Percentiles rank a stretch among this genome's conserved stretches.
phyloP scores from a whole-genome alignment of 2,113 vertebrate genomes.

The Hipposideros armiger region DNA sequence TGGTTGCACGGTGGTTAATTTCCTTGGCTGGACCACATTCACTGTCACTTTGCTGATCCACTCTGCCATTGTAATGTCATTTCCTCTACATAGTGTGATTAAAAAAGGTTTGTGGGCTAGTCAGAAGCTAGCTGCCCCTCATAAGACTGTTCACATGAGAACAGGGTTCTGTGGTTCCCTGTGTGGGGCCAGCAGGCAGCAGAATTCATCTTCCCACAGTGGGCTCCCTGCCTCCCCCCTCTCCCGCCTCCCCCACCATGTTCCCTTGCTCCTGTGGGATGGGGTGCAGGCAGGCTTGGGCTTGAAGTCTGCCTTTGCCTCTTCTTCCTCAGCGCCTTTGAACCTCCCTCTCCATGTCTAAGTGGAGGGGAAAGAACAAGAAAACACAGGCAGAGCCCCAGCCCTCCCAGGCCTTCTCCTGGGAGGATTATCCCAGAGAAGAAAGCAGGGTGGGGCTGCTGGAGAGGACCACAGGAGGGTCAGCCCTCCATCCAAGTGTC shows the following conservation, averaged over 20 bases:
- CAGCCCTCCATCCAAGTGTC: not conserved
- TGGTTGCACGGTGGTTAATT: not conserved
- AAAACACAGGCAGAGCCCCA: not conserved
- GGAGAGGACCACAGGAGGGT: not conserved
- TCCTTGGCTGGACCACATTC: not conserved
- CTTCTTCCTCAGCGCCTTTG: not conserved
- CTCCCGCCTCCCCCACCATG: too few relatives aligned
- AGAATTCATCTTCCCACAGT: not conserved
- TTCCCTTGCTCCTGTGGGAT: not conserved
- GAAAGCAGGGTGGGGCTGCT: not conserved
- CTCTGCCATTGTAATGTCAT: not conserved
- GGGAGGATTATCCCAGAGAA: not conserved
- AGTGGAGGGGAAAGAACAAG: not conserved
- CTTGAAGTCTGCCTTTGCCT: not conserved
- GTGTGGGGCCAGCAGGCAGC: not conserved
- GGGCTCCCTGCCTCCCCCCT: fast-evolving
- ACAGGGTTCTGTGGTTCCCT: not conserved
- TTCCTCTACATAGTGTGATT: not conserved
- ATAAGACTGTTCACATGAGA: fast-evolving
- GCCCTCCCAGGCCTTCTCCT: too few relatives aligned
- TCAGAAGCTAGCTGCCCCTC: not conserved
- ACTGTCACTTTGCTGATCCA: not conserved
- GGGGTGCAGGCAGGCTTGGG: not conserved
- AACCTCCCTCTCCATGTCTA: not conserved
- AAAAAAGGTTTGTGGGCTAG: not conserved